Percentiles rank a stretch among this genome's conserved stretches.
Evolutionary conservation across 2,888 invertebrate genomes (phyloP).

Genomic region (Eugnorisma glareosa): DNA sequence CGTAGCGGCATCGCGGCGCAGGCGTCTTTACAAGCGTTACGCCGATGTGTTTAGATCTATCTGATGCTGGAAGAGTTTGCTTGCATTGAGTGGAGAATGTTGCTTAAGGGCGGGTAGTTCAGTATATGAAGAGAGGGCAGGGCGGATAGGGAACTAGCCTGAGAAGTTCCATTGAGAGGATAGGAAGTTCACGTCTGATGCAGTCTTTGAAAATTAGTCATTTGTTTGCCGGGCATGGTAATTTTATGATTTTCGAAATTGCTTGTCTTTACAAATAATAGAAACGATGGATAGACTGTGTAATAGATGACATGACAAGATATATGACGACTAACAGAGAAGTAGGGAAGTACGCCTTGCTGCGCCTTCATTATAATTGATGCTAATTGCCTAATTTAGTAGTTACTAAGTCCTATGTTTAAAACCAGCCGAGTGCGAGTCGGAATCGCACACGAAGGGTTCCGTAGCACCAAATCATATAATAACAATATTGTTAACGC

Average conservation of each 20-base stretch:
- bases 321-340: background rate
- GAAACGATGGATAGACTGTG: no score
- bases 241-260: background rate
- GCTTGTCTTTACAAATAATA: no score
- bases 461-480: no score
- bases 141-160: background rate
- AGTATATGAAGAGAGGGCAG: background rate
- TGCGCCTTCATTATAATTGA: background rate
- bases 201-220: background rate
- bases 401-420: no score
- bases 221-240: no score
- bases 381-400: background rate
- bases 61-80: constrained; percentile 46
- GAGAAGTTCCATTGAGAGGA: no score
- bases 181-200: background rate
- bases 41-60: constrained; percentile 62
- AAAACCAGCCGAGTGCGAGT: no score
- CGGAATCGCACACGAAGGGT: no score
- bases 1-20: constrained; percentile 59
- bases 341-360: no score
- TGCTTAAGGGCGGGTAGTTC: background rate
- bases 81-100: constrained; percentile 53
- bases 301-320: no score
- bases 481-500: no score
- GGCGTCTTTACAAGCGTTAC: constrained; percentile 72